Base-by-base conservation (phyloP, 2,888 invertebrate species). In the Coelopa pilipes region DNA sequence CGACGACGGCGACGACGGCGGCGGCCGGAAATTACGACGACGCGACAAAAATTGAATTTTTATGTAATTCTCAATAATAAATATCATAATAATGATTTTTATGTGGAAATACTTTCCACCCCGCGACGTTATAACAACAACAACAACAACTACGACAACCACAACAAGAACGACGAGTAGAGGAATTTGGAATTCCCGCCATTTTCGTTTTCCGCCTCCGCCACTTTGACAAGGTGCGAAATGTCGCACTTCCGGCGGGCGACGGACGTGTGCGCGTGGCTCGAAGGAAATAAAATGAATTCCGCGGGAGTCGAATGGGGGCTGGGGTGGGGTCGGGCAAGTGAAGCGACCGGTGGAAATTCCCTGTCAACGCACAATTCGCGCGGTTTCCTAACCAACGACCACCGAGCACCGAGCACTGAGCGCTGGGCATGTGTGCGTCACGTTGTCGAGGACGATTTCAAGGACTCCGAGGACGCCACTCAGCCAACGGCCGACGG, bases 31-130 rank as follows among this genome's bases (percentile, higher is more conserved):
- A 69, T 21, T 46, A 17, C 63, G 21, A 69, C 72, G 72, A 70
- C 69, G 73, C 55, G 73, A 73, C 68, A 74, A 76, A 78, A 78
- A 77, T 78, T 78, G 78, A 78, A 78, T 78, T 78, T 78, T 76
- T 78, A 77, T 78, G 78, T 78, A 74, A 73, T 72, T 76, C 76
- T 77, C 75, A 76, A 76, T 75, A 78, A 78, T 78, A 65, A 19
- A 49, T 19, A 50, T 66, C 19, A 50, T 66, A 49, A 66, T 49
- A 49, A 66, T 66, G 19, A 66, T 50, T 21, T 66, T 15, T 24
- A 49, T 49, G 50, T 21, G 10, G 50, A 53, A 53, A 49, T 50
- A 24, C 15, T 50, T 50, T 66, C 9, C 19, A 12, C 19, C 66
- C 45, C 10, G 19, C 53, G 53, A 53, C 53, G 53, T 13, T 19